These are phyloP conservation scores for Drosophila crucigera DNA, from an alignment of 2,888 invertebrate species.

Conservation along the genomic window DNA sequence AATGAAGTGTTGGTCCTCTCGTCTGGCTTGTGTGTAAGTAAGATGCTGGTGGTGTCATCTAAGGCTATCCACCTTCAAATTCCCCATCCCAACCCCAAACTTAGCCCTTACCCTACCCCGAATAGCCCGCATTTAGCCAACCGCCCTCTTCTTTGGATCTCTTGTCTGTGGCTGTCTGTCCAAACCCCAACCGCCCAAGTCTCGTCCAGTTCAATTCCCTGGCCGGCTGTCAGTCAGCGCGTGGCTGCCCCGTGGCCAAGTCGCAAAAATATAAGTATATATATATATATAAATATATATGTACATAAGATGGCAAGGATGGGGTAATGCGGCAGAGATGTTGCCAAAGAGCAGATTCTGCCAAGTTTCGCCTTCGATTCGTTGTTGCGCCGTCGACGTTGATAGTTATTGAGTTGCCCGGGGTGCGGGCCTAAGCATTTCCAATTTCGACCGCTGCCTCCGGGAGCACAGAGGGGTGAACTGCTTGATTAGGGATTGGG, in stretches of 20 bases:
- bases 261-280: slow-evolving; percentile 1
- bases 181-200: slow-evolving; percentile 11
- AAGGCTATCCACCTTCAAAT: slow-evolving; percentile 1
- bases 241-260: slow-evolving; percentile 67
- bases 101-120: slow-evolving; percentile 26
- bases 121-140: slow-evolving; percentile 32
- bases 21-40: slow-evolving; percentile 39
- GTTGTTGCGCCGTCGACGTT: slow-evolving; percentile 62
- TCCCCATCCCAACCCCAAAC: background rate
- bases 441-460: slow-evolving; percentile 51
- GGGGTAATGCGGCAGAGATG: background rate
- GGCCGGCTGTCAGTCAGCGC: slow-evolving; percentile 72
- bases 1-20: slow-evolving; percentile 45
- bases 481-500: background rate
- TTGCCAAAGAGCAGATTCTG: slow-evolving; percentile 24
- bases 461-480: background rate
- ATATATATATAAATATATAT: background rate
- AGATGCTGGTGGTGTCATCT: slow-evolving; percentile 13
- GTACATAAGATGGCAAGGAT: background rate
- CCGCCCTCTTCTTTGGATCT: slow-evolving; percentile 10
- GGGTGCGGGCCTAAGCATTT: slow-evolving; percentile 55
- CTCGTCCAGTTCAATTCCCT: slow-evolving; percentile 59
- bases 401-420: slow-evolving; percentile 79
- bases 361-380: slow-evolving; percentile 71
- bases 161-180: slow-evolving; percentile 3